phyloP scores from a whole-genome alignment of 2,113 vertebrate genomes.

The Hemicordylus capensis region DNA sequence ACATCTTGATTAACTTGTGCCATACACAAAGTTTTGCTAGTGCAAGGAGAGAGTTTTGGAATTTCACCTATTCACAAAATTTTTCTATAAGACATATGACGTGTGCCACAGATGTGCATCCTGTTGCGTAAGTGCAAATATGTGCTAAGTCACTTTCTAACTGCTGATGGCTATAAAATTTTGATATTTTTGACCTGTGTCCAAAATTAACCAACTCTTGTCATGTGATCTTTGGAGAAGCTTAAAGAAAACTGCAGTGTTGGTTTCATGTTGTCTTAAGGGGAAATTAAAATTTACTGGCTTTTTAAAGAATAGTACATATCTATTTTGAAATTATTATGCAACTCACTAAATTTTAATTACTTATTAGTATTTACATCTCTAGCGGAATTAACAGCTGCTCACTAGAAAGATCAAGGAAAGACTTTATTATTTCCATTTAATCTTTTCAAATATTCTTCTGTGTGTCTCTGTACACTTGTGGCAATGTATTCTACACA shows the following conservation, averaged over 20 bases:
- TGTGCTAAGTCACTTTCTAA: too few species aligned
- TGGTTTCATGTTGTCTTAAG: neutral
- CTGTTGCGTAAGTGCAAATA: too few species aligned
- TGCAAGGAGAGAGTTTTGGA: too few species aligned
- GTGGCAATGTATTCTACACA: neutral
- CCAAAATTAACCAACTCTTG: neutral
- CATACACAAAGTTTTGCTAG: too few species aligned
- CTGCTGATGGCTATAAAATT: neutral
- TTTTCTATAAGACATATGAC: too few species aligned
- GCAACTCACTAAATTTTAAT: neutral
- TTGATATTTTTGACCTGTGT: too few species aligned
- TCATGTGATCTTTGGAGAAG: neutral
- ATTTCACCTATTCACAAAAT: too few species aligned
- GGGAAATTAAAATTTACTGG: neutral
- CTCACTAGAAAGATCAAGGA: conserved; percentile 38
- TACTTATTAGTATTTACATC: conserved; percentile 9
- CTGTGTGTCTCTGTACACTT: neutral
- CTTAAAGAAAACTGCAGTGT: neutral
- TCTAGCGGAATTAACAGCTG: conserved; percentile 26
- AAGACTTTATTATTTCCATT: neutral
- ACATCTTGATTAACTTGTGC: too few species aligned
- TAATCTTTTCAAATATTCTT: conserved; percentile 21
- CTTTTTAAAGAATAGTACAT: conserved; percentile 9
- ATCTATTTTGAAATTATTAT: neutral
- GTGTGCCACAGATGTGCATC: too few species aligned